These are phyloP conservation scores for Archegozetes longisetosus DNA, from an alignment of 1,140 invertebrate genomes.

Conservation along the genomic window DNA sequence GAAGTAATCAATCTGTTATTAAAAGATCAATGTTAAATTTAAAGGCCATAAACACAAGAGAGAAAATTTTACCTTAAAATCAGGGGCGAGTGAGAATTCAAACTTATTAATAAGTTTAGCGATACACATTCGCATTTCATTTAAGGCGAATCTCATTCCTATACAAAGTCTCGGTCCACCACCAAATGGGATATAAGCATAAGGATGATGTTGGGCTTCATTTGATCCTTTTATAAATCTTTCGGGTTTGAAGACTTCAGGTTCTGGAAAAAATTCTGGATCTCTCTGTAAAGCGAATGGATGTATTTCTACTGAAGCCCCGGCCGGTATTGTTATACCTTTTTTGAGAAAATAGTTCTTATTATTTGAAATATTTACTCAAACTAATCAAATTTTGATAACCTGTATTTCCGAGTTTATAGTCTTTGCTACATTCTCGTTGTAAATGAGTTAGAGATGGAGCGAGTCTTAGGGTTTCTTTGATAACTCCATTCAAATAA, in stretches of 20 bases:
- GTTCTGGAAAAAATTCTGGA: slow-evolving; percentile 37
- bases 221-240: slow-evolving; percentile 26
- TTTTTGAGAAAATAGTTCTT: neutral
- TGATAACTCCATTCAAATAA: slow-evolving; percentile 3
- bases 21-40: too few relatives aligned
- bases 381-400: slow-evolving; percentile 19
- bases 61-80: too few relatives aligned
- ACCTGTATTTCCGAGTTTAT: neutral
- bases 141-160: slow-evolving; percentile 24
- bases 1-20: neutral
- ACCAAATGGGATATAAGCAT: slow-evolving; percentile 26
- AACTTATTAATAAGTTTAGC: slow-evolving; percentile 10
- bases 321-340: slow-evolving; percentile 16
- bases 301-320: slow-evolving; percentile 16
- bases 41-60: too few relatives aligned
- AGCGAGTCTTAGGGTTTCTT: slow-evolving; percentile 15
- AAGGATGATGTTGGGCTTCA: slow-evolving; percentile 8
- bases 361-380: slow-evolving; percentile 10
- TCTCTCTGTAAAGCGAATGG: slow-evolving; percentile 22
- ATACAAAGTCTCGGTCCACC: slow-evolving; percentile 26
- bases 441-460: slow-evolving; percentile 29
- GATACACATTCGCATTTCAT: slow-evolving; percentile 22
- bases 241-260: slow-evolving; percentile 43
- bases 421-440: slow-evolving; percentile 24
- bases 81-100: too few relatives aligned